Base-by-base conservation (phyloP, 1,140 invertebrate genomes). In the Epicauta chinensis region DNA sequence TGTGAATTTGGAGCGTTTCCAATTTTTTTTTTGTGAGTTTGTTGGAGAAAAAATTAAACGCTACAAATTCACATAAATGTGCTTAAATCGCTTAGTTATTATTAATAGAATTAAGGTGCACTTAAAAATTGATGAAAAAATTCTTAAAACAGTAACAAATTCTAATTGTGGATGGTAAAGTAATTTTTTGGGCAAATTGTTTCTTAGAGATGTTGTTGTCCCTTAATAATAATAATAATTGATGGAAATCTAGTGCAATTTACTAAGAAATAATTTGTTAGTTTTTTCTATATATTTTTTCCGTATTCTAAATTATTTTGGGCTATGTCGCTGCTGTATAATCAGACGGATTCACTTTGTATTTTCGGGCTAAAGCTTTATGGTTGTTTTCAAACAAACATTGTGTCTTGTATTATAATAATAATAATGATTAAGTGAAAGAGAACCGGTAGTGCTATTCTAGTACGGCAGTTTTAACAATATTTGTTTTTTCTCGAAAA, bases 51-150 rank as follows among this genome's bases (percentile, higher is more conserved):
- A 36, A 40, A 45, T 10, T 7, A n/a, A n/a, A 12, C 12, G 32
- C 32, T 4, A 34, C 10, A 34, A 34, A 34, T n/a, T 34, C 34
- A 44, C 23, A 31, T 56, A 29, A 54, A 61, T 63, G 62, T 67
- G 65, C 65, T 67, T 67, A 64, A 38, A 60, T 55, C 56, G 63
- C 63, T 65, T 67, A 65, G 55, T 61, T 64, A 62, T 55, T 56
- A 34, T 12, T n/a, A 53, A 55, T 65, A 63, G 60, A 51, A 60
- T 57, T 64, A 67, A 65, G 65, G 58, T 67, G 65, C 65, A 67
- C 65, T 63, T 60, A 59, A 58, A 45, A 55, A 50, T 32, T 43
- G 32, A 41, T 50, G 46, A 58, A 42, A 58, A 51, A 51, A 56
- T 49, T 7, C 17, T 23, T 23, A 23, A 23, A 53, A 54, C 51